Percentiles rank a stretch among this genome's conserved stretches.
phyloP scores from a whole-genome alignment of 2,888 invertebrate genomes.

The Harpalus rubripes region DNA sequence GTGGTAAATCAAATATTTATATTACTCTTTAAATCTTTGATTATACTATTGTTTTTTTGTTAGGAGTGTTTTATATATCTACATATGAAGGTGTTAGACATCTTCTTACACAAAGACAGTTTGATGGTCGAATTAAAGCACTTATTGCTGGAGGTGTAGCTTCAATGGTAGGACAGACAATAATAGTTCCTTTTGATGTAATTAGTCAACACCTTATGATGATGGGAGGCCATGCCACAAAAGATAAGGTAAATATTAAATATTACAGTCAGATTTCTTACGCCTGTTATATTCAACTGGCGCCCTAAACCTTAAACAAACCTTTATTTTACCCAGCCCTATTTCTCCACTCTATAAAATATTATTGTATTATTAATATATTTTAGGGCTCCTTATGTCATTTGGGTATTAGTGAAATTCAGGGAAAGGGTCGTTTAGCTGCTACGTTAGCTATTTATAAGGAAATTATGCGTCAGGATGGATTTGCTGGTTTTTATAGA shows the following conservation, averaged over 20 bases:
- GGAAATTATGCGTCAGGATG: conserved; percentile 90
- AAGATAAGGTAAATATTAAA: conserved; percentile 71
- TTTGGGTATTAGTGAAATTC: conserved; percentile 84
- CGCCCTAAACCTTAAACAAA: too few relatives aligned
- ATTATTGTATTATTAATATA: conserved; percentile 1
- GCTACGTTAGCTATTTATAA: conserved; percentile 87
- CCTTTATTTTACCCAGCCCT: too few relatives aligned
- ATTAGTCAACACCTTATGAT: conserved; percentile 98
- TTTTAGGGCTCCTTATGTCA: conserved; percentile 81
- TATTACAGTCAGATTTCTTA: neutral
- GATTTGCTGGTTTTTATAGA: conserved; percentile 93
- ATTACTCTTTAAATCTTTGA: conserved; percentile 8
- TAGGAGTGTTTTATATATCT: conserved; percentile 93
- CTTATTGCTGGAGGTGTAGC: conserved; percentile 94
- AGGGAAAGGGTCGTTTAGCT: conserved; percentile 82
- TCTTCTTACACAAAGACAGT: conserved; percentile 83
- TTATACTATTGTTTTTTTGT: conserved; percentile 75
- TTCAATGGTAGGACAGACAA: conserved; percentile 95
- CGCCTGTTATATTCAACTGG: too few relatives aligned
- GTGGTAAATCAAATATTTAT: conserved; percentile 73
- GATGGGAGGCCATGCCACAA: conserved; percentile 80
- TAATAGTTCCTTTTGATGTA: conserved; percentile 97
- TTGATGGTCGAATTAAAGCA: conserved; percentile 85
- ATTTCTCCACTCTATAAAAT: neutral
- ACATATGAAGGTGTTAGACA: conserved; percentile 96